Base-by-base conservation (phyloP, 2,888 invertebrate genomes). In the Myopa tessellatipennis region DNA sequence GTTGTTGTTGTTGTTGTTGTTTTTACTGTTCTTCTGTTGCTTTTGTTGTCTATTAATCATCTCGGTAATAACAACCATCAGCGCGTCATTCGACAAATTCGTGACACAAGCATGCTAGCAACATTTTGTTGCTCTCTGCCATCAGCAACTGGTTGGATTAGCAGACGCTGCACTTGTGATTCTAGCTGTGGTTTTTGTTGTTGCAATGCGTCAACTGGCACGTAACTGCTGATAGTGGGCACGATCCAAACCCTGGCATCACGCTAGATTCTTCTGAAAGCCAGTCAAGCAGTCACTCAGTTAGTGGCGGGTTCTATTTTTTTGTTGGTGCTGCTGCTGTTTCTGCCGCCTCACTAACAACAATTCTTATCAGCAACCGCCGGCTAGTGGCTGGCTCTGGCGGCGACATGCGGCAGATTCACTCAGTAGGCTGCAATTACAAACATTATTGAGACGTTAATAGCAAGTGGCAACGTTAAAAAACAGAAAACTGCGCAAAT, bases 341-440 rank as follows among this genome's bases (percentile, higher is more conserved):
- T 68, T n/a, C 38, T 16, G 55, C 36, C 67, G 26, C 34, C 60
- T 40, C 38, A n/a, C 36, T 18, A 58, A 7, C 58, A 16, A 36
- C 36, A 40, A 16, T 40, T 38, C 38, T 36, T 36, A 60, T 73
- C 73, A 26, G 73, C 4, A 61, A 36, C 36, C 18, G 60, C 61
- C 55, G 60, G n/a, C 67, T 74, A 69, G 50, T 63, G 79, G 78
- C 80, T 80, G 80, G 10, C 38, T 58, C 40, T 58, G 60, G 52
- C 40, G 67, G 58, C 58, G 58, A 58, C 68, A 67, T 40, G 69
- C 60, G 45, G 75, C 69, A 58, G 60, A 34, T 67, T 58, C 67
- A 67, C 67, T 50, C 60, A 14, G 60, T 83, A 83, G 82, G 38
- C 38, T 26, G 77, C 69, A 72, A 77, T 69, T 68, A 77, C 50